A percentile compares a stretch with the other conserved stretches of the same genome.
Evolutionary conservation across 2,113 vertebrate genomes (phyloP).

Genomic region (Melozone crissalis): DNA sequence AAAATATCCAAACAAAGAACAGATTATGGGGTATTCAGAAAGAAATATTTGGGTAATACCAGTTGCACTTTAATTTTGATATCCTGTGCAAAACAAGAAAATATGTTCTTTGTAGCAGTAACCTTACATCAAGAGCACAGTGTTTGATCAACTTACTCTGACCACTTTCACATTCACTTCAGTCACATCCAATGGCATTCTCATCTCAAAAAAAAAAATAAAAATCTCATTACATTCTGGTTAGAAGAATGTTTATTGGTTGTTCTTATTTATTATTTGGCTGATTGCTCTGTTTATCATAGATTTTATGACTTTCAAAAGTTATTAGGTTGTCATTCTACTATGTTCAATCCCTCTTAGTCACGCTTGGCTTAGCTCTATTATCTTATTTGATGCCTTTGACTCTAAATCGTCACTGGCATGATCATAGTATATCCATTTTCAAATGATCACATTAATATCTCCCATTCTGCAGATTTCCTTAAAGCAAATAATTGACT

Average conservation of each 20-base stretch:
- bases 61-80: neutral
- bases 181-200: neutral
- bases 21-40: neutral
- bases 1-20: neutral
- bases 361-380: neutral
- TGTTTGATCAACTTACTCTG: neutral
- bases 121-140: neutral
- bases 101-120: neutral
- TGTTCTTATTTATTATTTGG: neutral
- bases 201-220: neutral
- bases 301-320: neutral
- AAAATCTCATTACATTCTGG: neutral
- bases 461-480: neutral
- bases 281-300: neutral
- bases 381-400: constrained; percentile 12
- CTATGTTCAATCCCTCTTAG: neutral
- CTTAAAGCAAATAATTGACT: constrained; percentile 11
- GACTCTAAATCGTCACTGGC: neutral
- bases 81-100: neutral
- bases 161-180: neutral
- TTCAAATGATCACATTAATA: constrained; percentile 41
- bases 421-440: neutral
- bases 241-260: neutral
- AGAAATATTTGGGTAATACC: neutral
- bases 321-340: neutral